These are phyloP conservation scores for Paramormyrops hopkinsi DNA, from an alignment of 2,797 vertebrate genomes.

Conservation along the genomic window DNA sequence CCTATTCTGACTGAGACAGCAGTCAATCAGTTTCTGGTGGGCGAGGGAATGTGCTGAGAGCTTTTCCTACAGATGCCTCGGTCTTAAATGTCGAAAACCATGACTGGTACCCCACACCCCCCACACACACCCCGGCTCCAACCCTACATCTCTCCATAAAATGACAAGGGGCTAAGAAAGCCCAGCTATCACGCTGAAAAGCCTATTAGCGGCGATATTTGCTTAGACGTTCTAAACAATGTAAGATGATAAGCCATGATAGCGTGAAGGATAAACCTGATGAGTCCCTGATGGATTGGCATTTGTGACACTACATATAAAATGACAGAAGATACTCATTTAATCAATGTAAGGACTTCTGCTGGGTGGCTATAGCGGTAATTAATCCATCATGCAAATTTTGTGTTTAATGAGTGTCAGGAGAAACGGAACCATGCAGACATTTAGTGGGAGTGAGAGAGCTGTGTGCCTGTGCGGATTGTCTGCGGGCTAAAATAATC, in stretches of 20 bases:
- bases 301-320: not conserved
- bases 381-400: not conserved
- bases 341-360: not conserved
- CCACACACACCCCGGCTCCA: not conserved
- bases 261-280: not conserved
- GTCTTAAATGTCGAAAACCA: not conserved
- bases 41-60: not conserved
- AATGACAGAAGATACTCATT: not conserved
- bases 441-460: not conserved
- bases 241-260: not conserved
- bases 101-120: not conserved
- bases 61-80: not conserved
- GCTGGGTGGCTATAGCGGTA: not conserved
- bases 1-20: not conserved
- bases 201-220: not conserved
- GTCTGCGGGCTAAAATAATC: not conserved
- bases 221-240: not conserved
- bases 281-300: not conserved
- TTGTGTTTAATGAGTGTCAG: not conserved
- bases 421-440: not conserved
- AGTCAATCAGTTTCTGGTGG: not conserved
- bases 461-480: not conserved
- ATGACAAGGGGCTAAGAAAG: not conserved
- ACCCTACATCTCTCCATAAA: not conserved
- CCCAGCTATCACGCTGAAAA: not conserved